A percentile compares a stretch with the other conserved stretches of the same genome.
These are phyloP conservation scores for Coenobita brevimanus DNA, from an alignment of 1,140 invertebrate genomes.

Conservation along the genomic window DNA sequence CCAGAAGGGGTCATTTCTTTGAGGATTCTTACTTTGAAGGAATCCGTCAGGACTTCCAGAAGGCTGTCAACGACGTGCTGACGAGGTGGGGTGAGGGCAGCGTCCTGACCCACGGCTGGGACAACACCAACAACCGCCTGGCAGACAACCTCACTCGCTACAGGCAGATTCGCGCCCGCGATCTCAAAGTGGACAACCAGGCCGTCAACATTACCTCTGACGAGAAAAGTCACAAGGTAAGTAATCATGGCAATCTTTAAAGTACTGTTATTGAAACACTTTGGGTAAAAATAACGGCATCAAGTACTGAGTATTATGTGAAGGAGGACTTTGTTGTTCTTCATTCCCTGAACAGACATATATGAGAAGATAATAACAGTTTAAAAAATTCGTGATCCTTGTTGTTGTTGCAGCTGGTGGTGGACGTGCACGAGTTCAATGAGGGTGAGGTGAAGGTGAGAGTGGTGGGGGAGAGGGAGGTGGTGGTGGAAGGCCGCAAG, in stretches of 20 bases:
- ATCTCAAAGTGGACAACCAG: not conserved
- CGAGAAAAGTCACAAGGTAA: conserved; percentile 11
- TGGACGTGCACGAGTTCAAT: not conserved
- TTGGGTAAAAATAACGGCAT: too few species aligned
- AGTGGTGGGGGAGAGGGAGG: not conserved
- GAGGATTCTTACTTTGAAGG: conserved; percentile 12
- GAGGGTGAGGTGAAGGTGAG: not conserved
- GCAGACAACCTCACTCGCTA: not conserved
- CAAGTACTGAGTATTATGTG: too few species aligned
- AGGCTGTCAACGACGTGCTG: conserved; percentile 5
- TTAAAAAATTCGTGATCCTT: not conserved
- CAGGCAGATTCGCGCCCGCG: not conserved
- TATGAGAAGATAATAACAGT: too few species aligned
- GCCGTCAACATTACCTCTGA: not conserved
- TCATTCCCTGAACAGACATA: too few species aligned
- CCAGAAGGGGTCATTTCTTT: conserved; percentile 24
- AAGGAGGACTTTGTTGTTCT: too few species aligned
- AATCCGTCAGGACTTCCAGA: conserved; percentile 27
- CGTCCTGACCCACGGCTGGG: not conserved
- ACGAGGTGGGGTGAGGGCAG: not conserved
- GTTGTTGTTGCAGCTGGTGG: not conserved
- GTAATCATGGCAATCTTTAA: too few species aligned
- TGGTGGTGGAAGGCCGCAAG: not conserved
- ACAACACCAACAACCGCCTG: too few species aligned
- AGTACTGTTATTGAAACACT: too few species aligned